A percentile compares a stretch with the other conserved stretches of the same genome.
Conservation (phyloP, 1,140 invertebrate species). For the Ephestia elutella region DNA sequence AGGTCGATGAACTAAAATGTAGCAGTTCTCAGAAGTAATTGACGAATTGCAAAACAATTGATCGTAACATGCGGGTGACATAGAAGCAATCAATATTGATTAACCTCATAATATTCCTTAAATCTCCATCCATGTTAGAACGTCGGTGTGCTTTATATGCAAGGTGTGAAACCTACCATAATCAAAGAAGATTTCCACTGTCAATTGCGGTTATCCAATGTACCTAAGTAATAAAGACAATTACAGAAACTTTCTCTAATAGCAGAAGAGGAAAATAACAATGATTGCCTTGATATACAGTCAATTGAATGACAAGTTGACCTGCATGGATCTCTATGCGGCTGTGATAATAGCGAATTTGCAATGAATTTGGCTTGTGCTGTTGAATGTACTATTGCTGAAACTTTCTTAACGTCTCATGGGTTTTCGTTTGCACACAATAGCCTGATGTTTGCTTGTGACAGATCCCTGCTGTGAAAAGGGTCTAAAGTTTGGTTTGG, state of each 20-base stretch:
- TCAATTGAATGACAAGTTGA: too few species aligned
- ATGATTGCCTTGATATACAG: neutral
- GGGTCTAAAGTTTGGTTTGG: neutral
- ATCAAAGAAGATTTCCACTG: neutral
- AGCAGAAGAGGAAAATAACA: neutral
- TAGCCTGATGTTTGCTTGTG: neutral
- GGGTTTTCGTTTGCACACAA: neutral
- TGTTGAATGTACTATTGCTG: neutral
- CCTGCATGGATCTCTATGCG: too few species aligned
- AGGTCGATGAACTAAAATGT: too few species aligned
- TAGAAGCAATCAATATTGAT: too few species aligned
- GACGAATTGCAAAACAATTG: constrained; percentile 14
- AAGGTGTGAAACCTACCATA: too few species aligned
- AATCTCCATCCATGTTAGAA: too few species aligned
- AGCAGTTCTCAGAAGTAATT: too few species aligned
- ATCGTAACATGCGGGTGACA: neutral
- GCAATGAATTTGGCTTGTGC: too few species aligned
- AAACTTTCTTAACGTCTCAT: neutral
- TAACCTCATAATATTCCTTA: too few species aligned
- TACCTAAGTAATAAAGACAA: neutral
- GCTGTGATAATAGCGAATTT: too few species aligned
- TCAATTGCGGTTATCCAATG: neutral
- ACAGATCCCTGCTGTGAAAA: neutral
- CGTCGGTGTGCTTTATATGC: too few species aligned
- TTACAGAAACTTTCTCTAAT: constrained; percentile 1